These are phyloP conservation scores for Chanos chanos DNA, from an alignment of 2,797 vertebrate genomes.

Conservation along the genomic window DNA sequence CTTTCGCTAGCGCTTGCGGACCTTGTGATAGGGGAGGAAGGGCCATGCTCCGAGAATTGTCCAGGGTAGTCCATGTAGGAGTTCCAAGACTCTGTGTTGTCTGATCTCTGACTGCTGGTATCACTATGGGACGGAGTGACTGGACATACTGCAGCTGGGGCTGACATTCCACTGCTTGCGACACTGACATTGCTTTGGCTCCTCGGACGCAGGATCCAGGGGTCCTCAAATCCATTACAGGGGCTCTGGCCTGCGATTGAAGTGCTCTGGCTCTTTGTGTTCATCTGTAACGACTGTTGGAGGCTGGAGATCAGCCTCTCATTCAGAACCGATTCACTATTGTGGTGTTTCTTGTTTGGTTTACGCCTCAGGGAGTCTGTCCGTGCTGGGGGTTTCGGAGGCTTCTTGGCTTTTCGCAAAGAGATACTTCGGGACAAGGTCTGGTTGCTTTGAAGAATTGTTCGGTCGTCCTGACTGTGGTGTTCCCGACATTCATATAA, in stretches of 20 bases:
- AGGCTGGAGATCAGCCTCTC: constrained; percentile 75
- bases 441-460: constrained; percentile 61
- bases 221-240: constrained; percentile 75
- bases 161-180: constrained; percentile 74
- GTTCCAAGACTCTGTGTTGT: constrained; percentile 70
- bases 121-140: constrained; percentile 78
- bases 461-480: constrained; percentile 52
- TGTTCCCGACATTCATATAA: constrained; percentile 67
- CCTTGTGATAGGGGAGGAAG: constrained; percentile 45
- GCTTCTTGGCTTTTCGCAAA: constrained; percentile 85
- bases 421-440: constrained; percentile 80
- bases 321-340: constrained; percentile 69
- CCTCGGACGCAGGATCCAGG: constrained; percentile 82
- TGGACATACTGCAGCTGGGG: constrained; percentile 59
- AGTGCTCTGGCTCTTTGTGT: constrained; percentile 58
- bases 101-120: constrained; percentile 70
- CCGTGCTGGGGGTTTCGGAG: constrained; percentile 83
- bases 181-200: constrained; percentile 72
- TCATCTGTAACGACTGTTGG: constrained; percentile 69
- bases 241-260: constrained; percentile 64
- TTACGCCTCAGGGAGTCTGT: constrained; percentile 82
- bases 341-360: constrained; percentile 60
- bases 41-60: constrained; percentile 53
- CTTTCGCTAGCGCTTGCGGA: constrained; percentile 35
- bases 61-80: constrained; percentile 62